Evolutionary conservation across 1,140 invertebrate genomes (phyloP), one percentile per base, ranked within the genome.

Genomic region (Zaprionus taronus): DNA sequence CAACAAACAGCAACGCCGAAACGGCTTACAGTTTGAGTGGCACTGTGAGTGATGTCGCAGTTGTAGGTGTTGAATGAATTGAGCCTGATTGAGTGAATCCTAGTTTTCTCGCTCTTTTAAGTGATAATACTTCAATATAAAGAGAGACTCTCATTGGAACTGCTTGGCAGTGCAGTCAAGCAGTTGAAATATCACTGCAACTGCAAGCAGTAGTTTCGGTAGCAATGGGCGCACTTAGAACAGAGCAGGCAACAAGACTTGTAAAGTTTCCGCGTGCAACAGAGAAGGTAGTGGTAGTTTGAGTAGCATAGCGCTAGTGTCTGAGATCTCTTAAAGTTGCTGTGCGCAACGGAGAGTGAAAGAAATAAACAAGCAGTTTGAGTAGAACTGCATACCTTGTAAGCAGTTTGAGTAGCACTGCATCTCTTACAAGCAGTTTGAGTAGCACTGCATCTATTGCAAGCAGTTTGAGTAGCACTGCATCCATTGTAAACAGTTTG

Each of bases 21-120:
- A 11, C 47, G 11, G 47, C 26, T 34, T 51, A 63, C 62, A 64
- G 62, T 53, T 64, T 64, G 11, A 17, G 4, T 12, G 15, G 0
- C 0, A 56, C 26, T 56, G 53, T 55, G 53, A 4, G 15, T 28
- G 26, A 20, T 17, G 41, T 17, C 7, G 6, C 6, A 17, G 41
- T 44, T 6, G n/a, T 14, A 31, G 28, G 28, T 31, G 28, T 34
- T 34, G 1, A 20, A 20, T 47, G 6, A 17, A n/a, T 41, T 47
- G 41, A 47, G n/a, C 3, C n/a, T 47, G n/a, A 17, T 17, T 47
- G 41, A 4, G 15, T 15, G 38, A 15, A 1, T 9, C 2, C n/a
- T 3, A 7, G 6, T n/a, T 1, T 6, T n/a, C 15, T 15, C 38
- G 5, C 38, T 41, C 38, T 7, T n/a, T 17, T 44, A 17, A 44